Evolutionary conservation across 2,797 vertebrate species (phyloP).

Genomic region (Saxicola maurus): DNA sequence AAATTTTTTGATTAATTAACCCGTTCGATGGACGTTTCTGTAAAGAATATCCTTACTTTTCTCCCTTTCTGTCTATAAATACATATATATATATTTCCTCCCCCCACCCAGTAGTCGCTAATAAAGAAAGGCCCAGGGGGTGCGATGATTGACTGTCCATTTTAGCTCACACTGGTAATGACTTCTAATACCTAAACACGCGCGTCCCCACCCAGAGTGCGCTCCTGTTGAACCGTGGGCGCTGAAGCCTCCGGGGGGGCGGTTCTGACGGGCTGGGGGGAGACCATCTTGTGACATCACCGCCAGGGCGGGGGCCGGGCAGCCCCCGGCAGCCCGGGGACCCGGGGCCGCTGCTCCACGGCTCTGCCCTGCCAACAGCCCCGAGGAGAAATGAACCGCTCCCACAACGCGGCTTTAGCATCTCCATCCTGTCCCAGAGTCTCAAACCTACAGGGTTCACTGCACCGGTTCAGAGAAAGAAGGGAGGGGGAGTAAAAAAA

Average conservation of each 20-base stretch:
- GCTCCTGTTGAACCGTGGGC: constrained; percentile 42
- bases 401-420: background rate
- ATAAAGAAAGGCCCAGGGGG: constrained; percentile 38
- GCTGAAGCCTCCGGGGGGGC: background rate
- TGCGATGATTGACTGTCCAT: constrained; percentile 63
- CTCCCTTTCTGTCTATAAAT: constrained; percentile 8
- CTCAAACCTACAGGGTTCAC: background rate
- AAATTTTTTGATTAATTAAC: constrained; percentile 74
- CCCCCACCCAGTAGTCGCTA: constrained; percentile 37
- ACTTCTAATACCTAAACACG: constrained; percentile 52
- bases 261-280: background rate
- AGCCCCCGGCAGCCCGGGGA: constrained; percentile 36
- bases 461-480: background rate
- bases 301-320: constrained; percentile 37
- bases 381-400: background rate
- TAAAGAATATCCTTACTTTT: constrained; percentile 13
- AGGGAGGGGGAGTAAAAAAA: background rate
- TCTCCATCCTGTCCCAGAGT: background rate
- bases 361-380: background rate
- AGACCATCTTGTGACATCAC: constrained; percentile 50
- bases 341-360: background rate
- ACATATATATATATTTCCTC: constrained; percentile 20
- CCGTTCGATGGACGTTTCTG: constrained; percentile 56
- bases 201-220: background rate
- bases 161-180: constrained; percentile 60